Evolutionary conservation across 53 echinoderm and acorn worm species (phyloP).

Genomic region (Actinopyga echinites): DNA sequence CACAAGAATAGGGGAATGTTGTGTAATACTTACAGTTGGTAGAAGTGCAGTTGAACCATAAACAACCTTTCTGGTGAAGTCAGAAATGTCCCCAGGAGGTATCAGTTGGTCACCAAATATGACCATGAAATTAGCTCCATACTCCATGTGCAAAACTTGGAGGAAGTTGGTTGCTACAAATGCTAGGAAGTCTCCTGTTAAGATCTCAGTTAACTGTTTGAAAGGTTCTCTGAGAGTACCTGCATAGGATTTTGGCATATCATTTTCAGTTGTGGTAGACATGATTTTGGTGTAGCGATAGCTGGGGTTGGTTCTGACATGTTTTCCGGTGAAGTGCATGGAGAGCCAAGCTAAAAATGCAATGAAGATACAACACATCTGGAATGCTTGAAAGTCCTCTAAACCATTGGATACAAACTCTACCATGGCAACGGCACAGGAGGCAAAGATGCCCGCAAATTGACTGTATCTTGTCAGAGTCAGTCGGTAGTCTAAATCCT

Average conservation of each 20-base stretch:
- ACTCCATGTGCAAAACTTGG: conserved; percentile 76
- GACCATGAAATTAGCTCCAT: conserved; percentile 74
- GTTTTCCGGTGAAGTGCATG: conserved; percentile 81
- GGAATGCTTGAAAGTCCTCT: conserved; percentile 78
- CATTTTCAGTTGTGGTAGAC: not conserved
- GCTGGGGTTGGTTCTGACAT: conserved; percentile 52
- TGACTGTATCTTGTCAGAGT: conserved; percentile 77
- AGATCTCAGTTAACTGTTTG: conserved; percentile 74
- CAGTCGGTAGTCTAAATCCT: conserved; percentile 72
- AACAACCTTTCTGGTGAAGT: conserved; percentile 61
- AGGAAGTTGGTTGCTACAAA: conserved; percentile 85
- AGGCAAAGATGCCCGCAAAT: conserved; percentile 71
- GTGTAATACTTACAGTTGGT: conserved; percentile 66
- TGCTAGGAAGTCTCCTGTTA: conserved; percentile 67
- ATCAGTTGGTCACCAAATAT: conserved; percentile 86
- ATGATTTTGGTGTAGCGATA: conserved; percentile 4
- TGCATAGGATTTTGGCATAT: not conserved
- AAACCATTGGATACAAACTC: conserved; percentile 80
- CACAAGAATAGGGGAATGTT: not conserved
- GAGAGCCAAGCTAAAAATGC: conserved; percentile 85
- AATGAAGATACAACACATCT: conserved; percentile 74
- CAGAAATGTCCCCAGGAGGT: conserved; percentile 60
- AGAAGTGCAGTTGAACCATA: conserved; percentile 83
- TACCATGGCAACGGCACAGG: conserved; percentile 62
- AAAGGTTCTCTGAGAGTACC: conserved; percentile 35